Conservation (phyloP, 2,113 vertebrate species). For the Rhinichthys klamathensis region DNA sequence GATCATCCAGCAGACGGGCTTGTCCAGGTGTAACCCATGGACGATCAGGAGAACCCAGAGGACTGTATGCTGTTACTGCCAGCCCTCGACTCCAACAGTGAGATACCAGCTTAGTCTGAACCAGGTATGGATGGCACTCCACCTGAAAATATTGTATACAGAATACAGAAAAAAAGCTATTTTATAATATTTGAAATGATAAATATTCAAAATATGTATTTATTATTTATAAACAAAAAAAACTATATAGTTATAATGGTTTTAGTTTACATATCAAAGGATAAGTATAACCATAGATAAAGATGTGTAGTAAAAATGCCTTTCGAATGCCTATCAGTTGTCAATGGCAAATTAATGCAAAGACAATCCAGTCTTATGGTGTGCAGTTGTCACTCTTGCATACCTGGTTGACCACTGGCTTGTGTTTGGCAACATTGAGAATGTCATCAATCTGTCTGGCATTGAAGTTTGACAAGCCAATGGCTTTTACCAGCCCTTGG, state of each 20-base stretch:
- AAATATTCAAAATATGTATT: not conserved
- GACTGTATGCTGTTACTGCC: slow-evolving; percentile 76
- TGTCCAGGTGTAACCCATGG: slow-evolving; percentile 74
- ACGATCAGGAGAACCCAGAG: slow-evolving; percentile 76
- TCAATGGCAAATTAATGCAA: not conserved
- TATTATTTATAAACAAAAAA: not conserved
- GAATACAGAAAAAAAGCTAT: not conserved
- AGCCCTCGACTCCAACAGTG: slow-evolving; percentile 69
- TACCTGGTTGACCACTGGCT: slow-evolving; percentile 77
- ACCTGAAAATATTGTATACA: slow-evolving; percentile 60
- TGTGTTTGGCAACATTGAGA: slow-evolving; percentile 68
- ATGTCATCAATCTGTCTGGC: slow-evolving; percentile 73
- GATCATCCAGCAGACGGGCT: slow-evolving; percentile 70
- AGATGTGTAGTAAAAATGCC: not conserved
- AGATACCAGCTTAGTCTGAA: slow-evolving; percentile 69
- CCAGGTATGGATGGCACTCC: slow-evolving; percentile 77
- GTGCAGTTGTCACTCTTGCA: not conserved
- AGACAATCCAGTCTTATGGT: not conserved
- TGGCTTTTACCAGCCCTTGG: slow-evolving; percentile 72
- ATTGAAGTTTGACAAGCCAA: slow-evolving; percentile 79
- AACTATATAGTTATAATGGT: not conserved
- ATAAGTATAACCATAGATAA: not conserved
- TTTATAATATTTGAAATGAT: not conserved
- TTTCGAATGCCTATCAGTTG: not conserved
- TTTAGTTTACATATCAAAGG: not conserved